A percentile compares a stretch with the other conserved stretches of the same genome.
phyloP scores from a whole-genome alignment of 2,113 vertebrate genomes.

The Dasyprocta punctata region DNA sequence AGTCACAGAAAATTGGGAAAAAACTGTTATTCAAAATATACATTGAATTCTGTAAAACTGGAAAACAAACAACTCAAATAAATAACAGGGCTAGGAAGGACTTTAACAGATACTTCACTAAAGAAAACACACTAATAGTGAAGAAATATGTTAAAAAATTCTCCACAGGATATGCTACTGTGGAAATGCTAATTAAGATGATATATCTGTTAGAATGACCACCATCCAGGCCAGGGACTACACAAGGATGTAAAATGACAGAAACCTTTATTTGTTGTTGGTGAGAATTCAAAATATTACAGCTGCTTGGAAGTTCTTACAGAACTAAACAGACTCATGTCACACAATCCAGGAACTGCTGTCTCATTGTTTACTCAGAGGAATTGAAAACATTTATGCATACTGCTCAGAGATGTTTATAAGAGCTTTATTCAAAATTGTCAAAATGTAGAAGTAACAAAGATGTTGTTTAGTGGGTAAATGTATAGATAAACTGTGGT shows the following conservation, averaged over 20 bases:
- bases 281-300: neutral
- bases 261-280: neutral
- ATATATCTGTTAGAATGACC: neutral
- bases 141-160: neutral
- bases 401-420: neutral
- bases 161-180: too few species aligned
- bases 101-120: neutral
- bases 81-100: neutral
- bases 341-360: neutral
- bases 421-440: neutral
- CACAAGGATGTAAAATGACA: too few species aligned
- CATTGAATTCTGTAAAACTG: neutral
- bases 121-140: neutral
- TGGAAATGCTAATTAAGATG: neutral
- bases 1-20: neutral
- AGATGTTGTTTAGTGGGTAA: neutral
- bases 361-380: neutral
- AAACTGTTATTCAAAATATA: neutral
- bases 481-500: neutral
- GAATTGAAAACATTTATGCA: neutral
- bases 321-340: neutral
- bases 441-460: neutral
- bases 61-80: neutral
- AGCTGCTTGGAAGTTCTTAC: neutral
- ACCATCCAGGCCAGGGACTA: neutral